These are phyloP conservation scores for Palloptera scutellata DNA, from an alignment of 2,888 invertebrate genomes.

Conservation along the genomic window DNA sequence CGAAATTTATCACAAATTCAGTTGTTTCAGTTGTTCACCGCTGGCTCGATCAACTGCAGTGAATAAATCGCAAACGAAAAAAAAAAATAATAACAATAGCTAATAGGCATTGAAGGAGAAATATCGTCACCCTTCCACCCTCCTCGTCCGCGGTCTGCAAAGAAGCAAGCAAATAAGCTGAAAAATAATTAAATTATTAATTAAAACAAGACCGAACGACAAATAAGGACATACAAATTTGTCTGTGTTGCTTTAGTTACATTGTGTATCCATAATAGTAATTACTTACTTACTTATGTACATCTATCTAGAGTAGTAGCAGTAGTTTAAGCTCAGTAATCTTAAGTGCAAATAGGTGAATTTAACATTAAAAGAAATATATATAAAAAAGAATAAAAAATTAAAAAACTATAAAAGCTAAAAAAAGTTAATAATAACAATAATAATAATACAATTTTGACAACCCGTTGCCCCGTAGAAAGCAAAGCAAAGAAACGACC, in stretches of 20 bases:
- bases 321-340: conserved; percentile 21
- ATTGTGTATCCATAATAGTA: not conserved
- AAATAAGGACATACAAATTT: conserved; percentile 12
- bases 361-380: conserved; percentile 15
- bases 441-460: too few relatives aligned
- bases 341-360: conserved; percentile 33
- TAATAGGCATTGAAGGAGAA: conserved; percentile 5
- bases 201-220: conserved; percentile 4
- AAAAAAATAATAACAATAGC: conserved; percentile 16
- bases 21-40: not conserved
- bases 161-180: conserved; percentile 18
- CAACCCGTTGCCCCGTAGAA: not conserved
- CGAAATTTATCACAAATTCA: not conserved
- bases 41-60: not conserved
- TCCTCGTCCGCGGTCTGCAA: conserved; percentile 16
- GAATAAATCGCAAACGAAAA: conserved; percentile 11
- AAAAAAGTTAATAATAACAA: conserved; percentile 14
- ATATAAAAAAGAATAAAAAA: conserved; percentile 16
- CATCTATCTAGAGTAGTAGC: conserved; percentile 19
- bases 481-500: conserved; percentile 46
- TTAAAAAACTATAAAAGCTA: not conserved
- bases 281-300: not conserved
- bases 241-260: conserved; percentile 24
- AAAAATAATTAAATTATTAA: conserved; percentile 7
- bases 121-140: conserved; percentile 6